Percentiles rank a stretch among this genome's conserved stretches.
Evolutionary conservation across 2,797 vertebrate genomes (phyloP).

Genomic region (Petrocephalus sullivani): DNA sequence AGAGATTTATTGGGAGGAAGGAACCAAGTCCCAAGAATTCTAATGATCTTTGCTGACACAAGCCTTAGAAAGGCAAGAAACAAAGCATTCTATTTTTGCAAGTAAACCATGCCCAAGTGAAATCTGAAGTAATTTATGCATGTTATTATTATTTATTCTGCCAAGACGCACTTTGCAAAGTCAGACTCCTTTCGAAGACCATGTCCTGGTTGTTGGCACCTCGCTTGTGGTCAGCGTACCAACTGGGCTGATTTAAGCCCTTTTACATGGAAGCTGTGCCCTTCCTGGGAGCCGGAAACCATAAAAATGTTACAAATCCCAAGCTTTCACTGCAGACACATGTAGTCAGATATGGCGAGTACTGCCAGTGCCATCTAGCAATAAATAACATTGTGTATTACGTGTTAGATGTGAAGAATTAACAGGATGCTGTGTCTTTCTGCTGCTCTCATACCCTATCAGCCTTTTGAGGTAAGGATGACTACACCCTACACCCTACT

Average conservation of each 20-base stretch:
- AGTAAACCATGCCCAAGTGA: not conserved
- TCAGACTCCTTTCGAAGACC: not conserved
- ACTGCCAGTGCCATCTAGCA: not conserved
- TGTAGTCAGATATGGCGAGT: not conserved
- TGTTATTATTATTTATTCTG: not conserved
- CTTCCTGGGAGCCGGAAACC: not conserved
- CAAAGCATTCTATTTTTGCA: not conserved
- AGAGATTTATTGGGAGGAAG: not conserved
- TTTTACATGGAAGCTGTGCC: not conserved
- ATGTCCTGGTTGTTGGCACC: not conserved
- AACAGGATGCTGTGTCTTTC: not conserved
- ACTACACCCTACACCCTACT: not conserved
- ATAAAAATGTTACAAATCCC: not conserved
- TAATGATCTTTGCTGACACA: not conserved
- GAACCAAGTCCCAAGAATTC: not conserved
- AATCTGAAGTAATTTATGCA: not conserved
- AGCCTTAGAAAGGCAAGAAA: not conserved
- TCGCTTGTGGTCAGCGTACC: not conserved
- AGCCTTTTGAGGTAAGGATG: not conserved
- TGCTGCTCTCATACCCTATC: not conserved
- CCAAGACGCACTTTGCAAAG: not conserved
- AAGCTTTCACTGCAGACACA: not conserved
- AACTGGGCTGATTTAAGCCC: not conserved
- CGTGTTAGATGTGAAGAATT: not conserved
- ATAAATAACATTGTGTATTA: not conserved